These are phyloP conservation scores for Crotalus viridis DNA, from an alignment of 2,113 vertebrate genomes.

Conservation along the genomic window DNA sequence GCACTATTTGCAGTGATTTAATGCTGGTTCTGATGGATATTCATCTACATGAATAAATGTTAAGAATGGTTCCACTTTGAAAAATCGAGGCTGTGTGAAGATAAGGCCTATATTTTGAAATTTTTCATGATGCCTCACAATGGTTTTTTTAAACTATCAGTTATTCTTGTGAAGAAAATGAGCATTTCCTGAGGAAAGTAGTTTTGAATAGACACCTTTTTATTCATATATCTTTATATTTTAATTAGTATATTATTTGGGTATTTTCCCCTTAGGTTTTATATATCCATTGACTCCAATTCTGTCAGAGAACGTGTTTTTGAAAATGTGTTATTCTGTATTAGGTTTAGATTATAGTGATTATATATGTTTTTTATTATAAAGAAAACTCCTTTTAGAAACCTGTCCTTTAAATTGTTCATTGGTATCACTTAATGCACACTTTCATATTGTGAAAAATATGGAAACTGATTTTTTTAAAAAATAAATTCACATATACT, in stretches of 20 bases:
- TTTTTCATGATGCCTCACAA: neutral
- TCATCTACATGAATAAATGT: neutral
- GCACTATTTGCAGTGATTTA: neutral
- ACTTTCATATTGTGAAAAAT: neutral
- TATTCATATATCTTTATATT: neutral
- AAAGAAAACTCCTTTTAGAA: neutral
- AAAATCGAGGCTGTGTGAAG: neutral
- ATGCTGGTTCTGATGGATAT: neutral
- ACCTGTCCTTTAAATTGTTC: neutral
- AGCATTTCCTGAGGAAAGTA: neutral
- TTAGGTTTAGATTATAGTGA: neutral
- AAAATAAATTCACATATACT: neutral
- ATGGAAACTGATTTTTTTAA: neutral
- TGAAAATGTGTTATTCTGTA: neutral
- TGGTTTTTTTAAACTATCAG: neutral
- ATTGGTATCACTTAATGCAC: neutral
- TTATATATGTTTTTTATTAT: neutral
- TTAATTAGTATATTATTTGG: neutral
- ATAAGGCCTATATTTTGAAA: neutral
- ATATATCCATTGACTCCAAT: neutral
- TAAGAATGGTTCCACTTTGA: neutral
- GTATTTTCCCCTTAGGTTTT: neutral
- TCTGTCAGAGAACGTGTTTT: neutral
- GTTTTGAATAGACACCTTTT: neutral
- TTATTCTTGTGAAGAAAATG: neutral